Conservation (phyloP, 2,888 invertebrate genomes). For the Galeruca laticollis region DNA sequence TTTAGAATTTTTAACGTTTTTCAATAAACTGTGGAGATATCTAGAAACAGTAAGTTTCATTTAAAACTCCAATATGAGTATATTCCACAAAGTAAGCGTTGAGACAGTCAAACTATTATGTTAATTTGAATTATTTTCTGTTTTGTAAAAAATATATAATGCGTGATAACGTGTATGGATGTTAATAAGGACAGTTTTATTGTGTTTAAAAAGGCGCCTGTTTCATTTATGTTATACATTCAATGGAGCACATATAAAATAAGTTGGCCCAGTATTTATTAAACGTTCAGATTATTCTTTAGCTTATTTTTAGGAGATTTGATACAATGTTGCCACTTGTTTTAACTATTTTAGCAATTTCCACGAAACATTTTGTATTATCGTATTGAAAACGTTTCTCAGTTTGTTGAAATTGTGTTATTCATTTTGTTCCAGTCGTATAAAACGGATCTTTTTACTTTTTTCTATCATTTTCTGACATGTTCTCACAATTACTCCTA, state of each 20-base stretch:
- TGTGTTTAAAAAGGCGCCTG: background rate
- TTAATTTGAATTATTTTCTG: background rate
- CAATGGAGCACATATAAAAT: slow-evolving; percentile 17
- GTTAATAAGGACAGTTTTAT: background rate
- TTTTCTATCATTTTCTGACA: no score
- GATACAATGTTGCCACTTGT: slow-evolving; percentile 28
- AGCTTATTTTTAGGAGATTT: slow-evolving; percentile 30
- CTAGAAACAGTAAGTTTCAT: no score
- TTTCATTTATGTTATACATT: background rate
- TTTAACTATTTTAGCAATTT: background rate
- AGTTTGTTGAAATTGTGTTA: no score
- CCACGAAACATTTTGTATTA: background rate
- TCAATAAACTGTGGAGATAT: no score
- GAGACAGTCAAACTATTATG: no score
- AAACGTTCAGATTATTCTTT: slow-evolving; percentile 1
- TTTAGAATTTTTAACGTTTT: no score
- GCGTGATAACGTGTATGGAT: background rate
- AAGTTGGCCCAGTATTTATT: slow-evolving; percentile 23
- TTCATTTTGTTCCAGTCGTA: no score
- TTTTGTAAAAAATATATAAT: background rate
- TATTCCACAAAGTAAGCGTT: no score
- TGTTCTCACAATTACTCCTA: no score
- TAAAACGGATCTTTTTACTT: no score
- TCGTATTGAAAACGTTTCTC: no score
- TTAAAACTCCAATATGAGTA: no score